phyloP scores from a whole-genome alignment of 2,797 vertebrate species.

The Lithobates sylvaticus region DNA sequence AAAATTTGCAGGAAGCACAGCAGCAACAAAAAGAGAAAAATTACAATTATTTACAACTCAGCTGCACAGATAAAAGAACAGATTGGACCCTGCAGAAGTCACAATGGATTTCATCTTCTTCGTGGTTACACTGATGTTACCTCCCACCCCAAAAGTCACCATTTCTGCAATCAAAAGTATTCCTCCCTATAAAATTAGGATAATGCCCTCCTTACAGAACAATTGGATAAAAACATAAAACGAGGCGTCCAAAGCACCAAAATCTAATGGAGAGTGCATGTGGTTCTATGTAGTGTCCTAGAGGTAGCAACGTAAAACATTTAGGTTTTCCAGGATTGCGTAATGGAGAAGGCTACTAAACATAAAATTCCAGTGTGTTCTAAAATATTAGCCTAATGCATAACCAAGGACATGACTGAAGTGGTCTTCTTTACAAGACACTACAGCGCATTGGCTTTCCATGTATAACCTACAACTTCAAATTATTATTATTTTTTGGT shows the following conservation, averaged over 20 bases:
- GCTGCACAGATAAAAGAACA: constrained; percentile 54
- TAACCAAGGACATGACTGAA: background rate
- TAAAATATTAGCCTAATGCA: constrained; percentile 9
- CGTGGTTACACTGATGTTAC: background rate
- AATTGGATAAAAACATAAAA: constrained; percentile 4
- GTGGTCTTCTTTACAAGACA: background rate
- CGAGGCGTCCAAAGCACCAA: constrained; percentile 14
- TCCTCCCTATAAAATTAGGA: constrained; percentile 3
- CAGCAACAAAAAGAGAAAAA: constrained; percentile 35
- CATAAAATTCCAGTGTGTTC: constrained; percentile 54
- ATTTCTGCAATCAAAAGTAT: background rate
- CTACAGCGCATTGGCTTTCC: background rate
- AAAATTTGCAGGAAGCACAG: constrained; percentile 56
- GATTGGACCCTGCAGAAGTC: constrained; percentile 49
- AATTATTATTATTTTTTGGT: background rate
- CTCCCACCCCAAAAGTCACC: background rate
- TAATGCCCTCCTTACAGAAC: constrained; percentile 32
- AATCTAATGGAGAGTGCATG: background rate
- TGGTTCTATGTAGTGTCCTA: constrained; percentile 37
- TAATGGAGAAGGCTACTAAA: background rate
- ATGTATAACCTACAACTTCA: background rate
- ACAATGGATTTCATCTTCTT: constrained; percentile 26
- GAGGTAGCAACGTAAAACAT: constrained; percentile 45
- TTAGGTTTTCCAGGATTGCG: background rate
- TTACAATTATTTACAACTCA: constrained; percentile 56